A percentile compares a stretch with the other conserved stretches of the same genome.
Evolutionary conservation across 2,797 vertebrate species (phyloP).

Genomic region (Passerculus sandwichensis): DNA sequence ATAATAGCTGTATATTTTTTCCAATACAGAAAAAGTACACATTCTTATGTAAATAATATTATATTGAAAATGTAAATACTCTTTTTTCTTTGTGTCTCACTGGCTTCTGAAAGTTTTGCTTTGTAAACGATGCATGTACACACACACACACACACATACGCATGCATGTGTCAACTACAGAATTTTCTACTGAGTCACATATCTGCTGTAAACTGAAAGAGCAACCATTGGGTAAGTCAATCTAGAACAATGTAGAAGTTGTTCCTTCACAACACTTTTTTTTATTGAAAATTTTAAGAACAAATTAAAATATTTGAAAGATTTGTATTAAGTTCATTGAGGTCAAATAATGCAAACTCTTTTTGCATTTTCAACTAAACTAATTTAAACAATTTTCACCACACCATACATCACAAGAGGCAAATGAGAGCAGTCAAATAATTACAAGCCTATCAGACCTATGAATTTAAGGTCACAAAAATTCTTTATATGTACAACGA

Average conservation of each 20-base stretch:
- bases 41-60: background rate
- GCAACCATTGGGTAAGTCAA: background rate
- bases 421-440: background rate
- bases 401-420: background rate
- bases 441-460: background rate
- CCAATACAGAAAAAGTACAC: background rate
- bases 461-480: background rate
- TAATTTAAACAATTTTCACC: background rate
- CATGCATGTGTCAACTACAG: rapidly evolving
- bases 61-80: background rate
- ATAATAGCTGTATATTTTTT: background rate
- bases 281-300: background rate
- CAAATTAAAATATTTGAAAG: background rate
- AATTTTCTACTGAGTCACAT: background rate
- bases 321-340: background rate
- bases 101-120: background rate
- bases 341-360: background rate
- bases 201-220: background rate
- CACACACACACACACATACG: background rate
- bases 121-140: background rate
- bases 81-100: background rate
- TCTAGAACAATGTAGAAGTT: background rate
- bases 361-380: background rate
- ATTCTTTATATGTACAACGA: background rate
- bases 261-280: background rate